phyloP scores from a whole-genome alignment of 2,113 vertebrate genomes.

The Aegithalos caudatus region DNA sequence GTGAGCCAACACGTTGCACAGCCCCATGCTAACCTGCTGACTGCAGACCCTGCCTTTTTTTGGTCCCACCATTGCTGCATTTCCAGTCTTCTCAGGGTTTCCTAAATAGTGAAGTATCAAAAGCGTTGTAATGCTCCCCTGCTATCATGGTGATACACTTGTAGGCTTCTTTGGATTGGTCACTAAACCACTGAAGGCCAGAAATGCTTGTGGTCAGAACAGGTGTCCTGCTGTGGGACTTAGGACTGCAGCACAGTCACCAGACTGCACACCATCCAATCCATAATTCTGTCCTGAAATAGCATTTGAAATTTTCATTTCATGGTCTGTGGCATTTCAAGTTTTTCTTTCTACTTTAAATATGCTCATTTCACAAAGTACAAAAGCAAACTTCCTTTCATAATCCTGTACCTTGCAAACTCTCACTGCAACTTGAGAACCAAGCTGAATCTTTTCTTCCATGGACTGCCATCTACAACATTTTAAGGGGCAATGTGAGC shows the following conservation, averaged over 20 bases:
- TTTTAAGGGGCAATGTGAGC: not conserved
- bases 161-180: not conserved
- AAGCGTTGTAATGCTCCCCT: not conserved
- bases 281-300: not conserved
- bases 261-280: not conserved
- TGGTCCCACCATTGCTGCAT: rapidly evolving
- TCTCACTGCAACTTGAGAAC: not conserved
- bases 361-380: slow-evolving; percentile 11
- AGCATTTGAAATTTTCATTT: slow-evolving; percentile 31
- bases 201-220: not conserved
- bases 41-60: not conserved
- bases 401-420: not conserved
- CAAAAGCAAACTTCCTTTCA: slow-evolving; percentile 19
- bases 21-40: not conserved
- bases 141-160: not conserved
- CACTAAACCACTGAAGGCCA: not conserved
- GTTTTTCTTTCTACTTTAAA: slow-evolving; percentile 28
- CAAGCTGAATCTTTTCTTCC: not conserved
- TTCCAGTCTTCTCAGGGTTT: not conserved
- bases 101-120: not conserved
- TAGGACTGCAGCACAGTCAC: not conserved
- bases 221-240: not conserved
- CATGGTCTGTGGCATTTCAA: slow-evolving; percentile 18
- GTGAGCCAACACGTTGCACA: not conserved
- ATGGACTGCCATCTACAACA: not conserved